A percentile compares a stretch with the other conserved stretches of the same genome.
These are phyloP conservation scores for Leptopilina drosophilae DNA, from an alignment of 2,888 invertebrate species.

Conservation along the genomic window DNA sequence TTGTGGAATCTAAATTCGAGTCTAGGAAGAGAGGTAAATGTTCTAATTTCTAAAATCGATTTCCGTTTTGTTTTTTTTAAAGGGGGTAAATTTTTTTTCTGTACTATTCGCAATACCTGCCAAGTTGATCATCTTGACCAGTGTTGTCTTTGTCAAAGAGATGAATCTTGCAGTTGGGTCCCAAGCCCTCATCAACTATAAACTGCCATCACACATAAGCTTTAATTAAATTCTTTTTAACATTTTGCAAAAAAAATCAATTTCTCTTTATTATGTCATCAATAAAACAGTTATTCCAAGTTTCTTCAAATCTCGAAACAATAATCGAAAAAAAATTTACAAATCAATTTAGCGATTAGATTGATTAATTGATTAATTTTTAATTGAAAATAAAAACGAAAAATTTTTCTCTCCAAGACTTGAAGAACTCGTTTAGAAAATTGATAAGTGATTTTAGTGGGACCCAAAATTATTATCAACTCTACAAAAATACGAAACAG, in stretches of 20 bases:
- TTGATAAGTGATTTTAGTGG: background rate
- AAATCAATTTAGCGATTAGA: no score
- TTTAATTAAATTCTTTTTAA: background rate
- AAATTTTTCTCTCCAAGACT: background rate
- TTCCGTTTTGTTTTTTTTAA: constrained; percentile 5
- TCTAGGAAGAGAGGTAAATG: background rate
- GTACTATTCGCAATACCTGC: constrained; percentile 84
- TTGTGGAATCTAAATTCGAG: constrained; percentile 3
- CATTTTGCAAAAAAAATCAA: background rate
- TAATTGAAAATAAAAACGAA: no score
- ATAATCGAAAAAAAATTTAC: no score
- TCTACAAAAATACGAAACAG: no score
- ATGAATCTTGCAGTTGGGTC: constrained; percentile 77
- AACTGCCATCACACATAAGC: constrained; percentile 77
- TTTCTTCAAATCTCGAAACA: no score
- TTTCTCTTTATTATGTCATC: background rate
- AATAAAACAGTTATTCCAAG: no score
- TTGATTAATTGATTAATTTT: background rate
- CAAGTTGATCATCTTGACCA: constrained; percentile 93
- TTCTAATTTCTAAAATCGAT: constrained; percentile 21
- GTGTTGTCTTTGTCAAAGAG: constrained; percentile 96
- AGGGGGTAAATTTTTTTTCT: constrained; percentile 27
- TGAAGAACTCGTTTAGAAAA: background rate
- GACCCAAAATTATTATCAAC: no score
- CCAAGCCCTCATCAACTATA: constrained; percentile 79